Evolutionary conservation across 2,113 vertebrate species (phyloP), one percentile per base, ranked within the genome.

Genomic region (Zosterops lateralis): DNA sequence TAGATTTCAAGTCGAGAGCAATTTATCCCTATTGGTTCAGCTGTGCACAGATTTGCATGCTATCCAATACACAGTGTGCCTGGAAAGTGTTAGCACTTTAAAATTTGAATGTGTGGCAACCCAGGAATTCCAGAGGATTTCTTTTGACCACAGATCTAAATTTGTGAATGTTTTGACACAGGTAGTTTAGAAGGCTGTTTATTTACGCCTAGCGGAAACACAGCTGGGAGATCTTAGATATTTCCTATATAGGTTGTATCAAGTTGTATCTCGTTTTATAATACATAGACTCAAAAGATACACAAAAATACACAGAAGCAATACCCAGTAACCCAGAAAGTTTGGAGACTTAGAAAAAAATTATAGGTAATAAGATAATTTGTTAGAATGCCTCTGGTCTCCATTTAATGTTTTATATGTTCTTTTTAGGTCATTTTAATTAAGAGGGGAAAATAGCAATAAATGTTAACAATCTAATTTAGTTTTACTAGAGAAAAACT

Each of bases 381-480:
- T 92, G 66, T 87, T 84, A 91, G 73, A 74, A 61, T 75, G 40
- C 45, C 61, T 87, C 53, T 89, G n/a, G 70, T 44, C 58, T 90
- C 77, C 21, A 54, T 64, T 84, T 84, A 81, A 75, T 42, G 29
- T 57, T 90, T 92, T 91, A 94, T 78, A 21, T 87, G 17, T 67
- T 61, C 62, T 79, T 93, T 89, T 82, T 72, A 76, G 77, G 58
- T 76, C 6, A 73, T 84, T 95, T 87, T 87, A 79, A 94, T 56
- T 92, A 91, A 85, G 56, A 84, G 19, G 71, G 73, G 87, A 65
- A 96, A 95, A 94, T 58, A 89, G 78, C 62, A 92, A 73, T 94
- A 94, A 92, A 91, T 66, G 36, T 87, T 96, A 96, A 91, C 67
- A 92, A 82, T 91, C 70, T 90, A 72, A 95, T 91, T 89, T 56